Base-by-base conservation (phyloP, 2,888 invertebrate species). In the Hirtodrosophila trivittata region DNA sequence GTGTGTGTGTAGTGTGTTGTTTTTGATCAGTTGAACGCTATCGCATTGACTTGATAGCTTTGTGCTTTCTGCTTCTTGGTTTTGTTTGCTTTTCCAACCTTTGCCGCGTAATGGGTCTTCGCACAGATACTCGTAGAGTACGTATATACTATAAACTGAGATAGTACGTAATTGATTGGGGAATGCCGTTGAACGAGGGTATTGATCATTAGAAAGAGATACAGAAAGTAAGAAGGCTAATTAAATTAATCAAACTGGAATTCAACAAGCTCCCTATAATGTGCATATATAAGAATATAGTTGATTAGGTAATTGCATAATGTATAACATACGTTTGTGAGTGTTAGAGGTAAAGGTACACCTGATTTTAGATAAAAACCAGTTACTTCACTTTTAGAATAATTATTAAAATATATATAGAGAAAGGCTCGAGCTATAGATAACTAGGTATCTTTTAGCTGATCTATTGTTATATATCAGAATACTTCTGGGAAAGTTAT, bases 161-260 rank as follows among this genome's bases (percentile, higher is more conserved):
- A 70, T 63, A 66, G 56, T 63, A 66, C 50, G 56, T 73, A 70
- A 73, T 73, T 63, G 63, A 57, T 56, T 70, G 74, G 74, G 72
- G 59, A 72, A 72, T 65, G 41, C 71, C 71, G 51, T 38, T 14
- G 37, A 28, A 28, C 43, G 32, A 3, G 50, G 12, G 56, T 21
- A 66, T 56, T 57, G 57, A 66, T 58, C 47, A 35, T 39, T 66
- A 37, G 26, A 51, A 51, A 30, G 45, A 47, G 32, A 39, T 25
- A 26, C 4, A 3, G 13, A 10, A 38, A 5, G 58, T 51, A 56
- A 32, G 37, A 66, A 69, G 60, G 16, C 25, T 3, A 28, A 28
- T 9, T 3, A 28, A 28, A 57, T 57, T 65, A 26, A 43, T 14
- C 14, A 14, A 60, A 49, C 41, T 65, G 47, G 47, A 51, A 51